Evolutionary conservation across 2,797 vertebrate species (phyloP), one percentile per base, ranked within the genome.

Genomic region (Bradypodion ventrale): DNA sequence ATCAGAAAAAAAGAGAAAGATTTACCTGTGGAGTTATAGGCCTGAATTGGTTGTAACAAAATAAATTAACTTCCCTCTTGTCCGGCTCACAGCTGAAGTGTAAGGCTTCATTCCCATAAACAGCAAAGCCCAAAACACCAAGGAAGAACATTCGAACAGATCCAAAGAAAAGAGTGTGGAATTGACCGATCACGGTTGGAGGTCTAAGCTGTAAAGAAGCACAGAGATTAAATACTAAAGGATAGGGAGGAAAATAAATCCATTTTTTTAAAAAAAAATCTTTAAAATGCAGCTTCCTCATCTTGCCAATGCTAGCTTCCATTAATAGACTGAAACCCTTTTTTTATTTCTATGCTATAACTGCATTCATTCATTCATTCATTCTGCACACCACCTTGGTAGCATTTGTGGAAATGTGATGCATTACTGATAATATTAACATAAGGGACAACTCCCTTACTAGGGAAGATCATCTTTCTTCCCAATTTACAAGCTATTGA

Each of bases 141-240:
- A 97, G 96, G 86, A 97, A 98, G 95, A 98, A 97, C 95, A 97
- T 97, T 87, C 95, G 92, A 84, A 98, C 96, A 0, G 96, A 98
- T 86, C 97, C 97, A 89, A 98, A 98, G 96, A 98, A 98, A 93
- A 97, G 95, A n/a, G 97, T 97, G 94, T 98, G 97, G 96, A 98
- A 98, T 89, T 98, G 97, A 86, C 97, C 97, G 73, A 97, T 97
- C 95, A 97, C 97, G 0, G 96, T 97, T 56, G 97, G 97, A 93
- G 97, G 97, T 94, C 97, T 96, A 93, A 98, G 96, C 97, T 98
- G 92, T 59, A 68, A 93, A 92, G n/a, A 87, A 79, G 89, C 88
- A 87, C 66, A 63, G 52, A 85, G 70, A 84, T 89, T 92, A 84
- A 78, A 84, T 46, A 89, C 62, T 89, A 88, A 84, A 90, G 66